These are phyloP conservation scores for Clusia tigrina DNA, from an alignment of 2,888 invertebrate species.

Conservation along the genomic window DNA sequence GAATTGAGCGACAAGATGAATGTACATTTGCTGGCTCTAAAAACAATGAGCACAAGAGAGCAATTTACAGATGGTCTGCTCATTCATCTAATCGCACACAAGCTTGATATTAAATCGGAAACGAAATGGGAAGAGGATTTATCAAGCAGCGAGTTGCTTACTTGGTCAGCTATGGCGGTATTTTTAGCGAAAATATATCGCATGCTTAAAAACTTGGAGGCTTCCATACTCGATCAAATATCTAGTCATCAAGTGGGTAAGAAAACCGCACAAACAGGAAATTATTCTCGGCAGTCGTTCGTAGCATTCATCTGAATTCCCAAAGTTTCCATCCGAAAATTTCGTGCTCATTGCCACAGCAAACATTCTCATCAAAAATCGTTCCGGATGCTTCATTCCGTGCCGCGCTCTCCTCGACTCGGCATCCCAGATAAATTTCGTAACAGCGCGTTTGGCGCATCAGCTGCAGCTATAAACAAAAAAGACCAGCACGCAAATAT, in stretches of 20 bases:
- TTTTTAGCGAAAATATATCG: slow-evolving; percentile 28
- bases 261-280: slow-evolving; percentile 8
- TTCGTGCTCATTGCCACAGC: slow-evolving; percentile 27
- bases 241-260: slow-evolving; percentile 5
- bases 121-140: slow-evolving; percentile 29
- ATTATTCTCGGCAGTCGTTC: slow-evolving; percentile 14
- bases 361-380: slow-evolving; percentile 16
- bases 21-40: slow-evolving; percentile 26
- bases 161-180: slow-evolving; percentile 12
- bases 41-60: slow-evolving; percentile 27
- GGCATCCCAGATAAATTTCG: slow-evolving; percentile 14
- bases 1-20: slow-evolving; percentile 32
- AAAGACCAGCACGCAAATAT: background rate
- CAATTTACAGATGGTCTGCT: slow-evolving; percentile 27
- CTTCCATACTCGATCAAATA: slow-evolving; percentile 1
- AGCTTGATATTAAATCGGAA: slow-evolving; percentile 24
- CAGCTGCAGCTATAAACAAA: slow-evolving; percentile 3
- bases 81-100: slow-evolving; percentile 22
- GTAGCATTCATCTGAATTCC: slow-evolving; percentile 20
- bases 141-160: slow-evolving; percentile 13
- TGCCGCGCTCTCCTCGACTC: slow-evolving; percentile 14
- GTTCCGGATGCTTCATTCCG: background rate
- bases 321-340: background rate
- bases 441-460: slow-evolving; percentile 4
- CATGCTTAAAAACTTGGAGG: slow-evolving; percentile 23